Conservation (phyloP, 2,888 invertebrate species). For the Anodontia alba region DNA sequence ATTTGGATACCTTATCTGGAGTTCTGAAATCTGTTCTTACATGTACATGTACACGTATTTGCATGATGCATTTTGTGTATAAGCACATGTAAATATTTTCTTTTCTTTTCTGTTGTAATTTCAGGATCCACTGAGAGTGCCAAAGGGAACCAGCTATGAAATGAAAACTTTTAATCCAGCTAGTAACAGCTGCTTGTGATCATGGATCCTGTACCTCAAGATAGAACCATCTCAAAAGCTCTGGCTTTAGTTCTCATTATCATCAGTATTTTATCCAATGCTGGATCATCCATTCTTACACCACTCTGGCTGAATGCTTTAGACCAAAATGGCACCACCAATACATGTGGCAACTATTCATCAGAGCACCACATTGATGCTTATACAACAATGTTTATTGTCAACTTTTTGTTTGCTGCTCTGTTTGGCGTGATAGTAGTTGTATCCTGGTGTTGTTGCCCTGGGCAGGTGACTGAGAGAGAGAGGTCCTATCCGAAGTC, state of each 20-base stretch:
- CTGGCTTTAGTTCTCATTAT: neutral
- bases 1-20: too few relatives aligned
- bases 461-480: conserved; percentile 43
- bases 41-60: too few relatives aligned
- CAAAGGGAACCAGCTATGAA: too few relatives aligned
- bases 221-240: neutral
- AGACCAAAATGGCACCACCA: conserved; percentile 1
- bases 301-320: conserved; percentile 63
- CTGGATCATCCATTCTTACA: conserved; percentile 61
- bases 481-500: conserved; percentile 62
- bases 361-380: conserved; percentile 53
- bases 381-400: conserved; percentile 59
- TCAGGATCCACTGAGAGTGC: too few relatives aligned
- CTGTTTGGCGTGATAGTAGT: conserved; percentile 55
- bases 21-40: too few relatives aligned
- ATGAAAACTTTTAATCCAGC: too few relatives aligned
- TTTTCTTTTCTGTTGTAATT: too few relatives aligned
- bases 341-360: conserved; percentile 11
- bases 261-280: conserved; percentile 6
- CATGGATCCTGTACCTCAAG: too few relatives aligned
- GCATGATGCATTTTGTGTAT: too few relatives aligned
- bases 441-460: conserved; percentile 40
- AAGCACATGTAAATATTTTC: too few relatives aligned
- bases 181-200: too few relatives aligned
- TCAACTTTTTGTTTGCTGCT: conserved; percentile 49